Base-by-base conservation (phyloP, 2,888 invertebrate genomes). In the Coelogynopora nodosa region DNA sequence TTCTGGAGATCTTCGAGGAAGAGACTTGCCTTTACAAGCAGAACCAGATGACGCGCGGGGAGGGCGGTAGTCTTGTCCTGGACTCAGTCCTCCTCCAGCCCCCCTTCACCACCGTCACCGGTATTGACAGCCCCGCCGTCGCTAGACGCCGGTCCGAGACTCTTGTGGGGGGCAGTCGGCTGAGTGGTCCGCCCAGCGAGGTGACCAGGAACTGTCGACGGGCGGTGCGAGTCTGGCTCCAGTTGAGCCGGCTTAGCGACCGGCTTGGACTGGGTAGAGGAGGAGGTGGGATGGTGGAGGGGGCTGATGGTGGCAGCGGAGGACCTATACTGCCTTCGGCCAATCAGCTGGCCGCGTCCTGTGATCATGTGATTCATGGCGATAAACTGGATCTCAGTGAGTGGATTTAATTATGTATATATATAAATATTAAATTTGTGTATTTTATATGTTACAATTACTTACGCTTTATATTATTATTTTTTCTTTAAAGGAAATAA, bases 221-320 rank as follows among this genome's bases (percentile, higher is more conserved):
- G 5, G 74, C 74, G 2, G 74, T 74, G 10, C 74, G 74, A 5
- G 74, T 74, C 74, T 74, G 74, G 74, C 74, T 74, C 74, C 74
- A 74, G 23, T 26, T 74, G 2, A 23, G 18, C 74, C 18, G 23
- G 74, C 23, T 74, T 2, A 74, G 74, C 23, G 74, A 23, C 23
- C 74, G 74, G 5, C 27, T 74, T 10, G 74, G 74, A 13, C 23
- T 74, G 74, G 74, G 74, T 26, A 74, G 74, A 74, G 74, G 27
- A 5, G 23, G 18, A 2, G 10, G 18, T 26, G 74, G 23, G 5
- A 26, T n/a, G 18, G 74, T n/a, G 18, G 74, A 74, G 18, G 74
- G 23, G 18, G 74, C 18, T 26, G 10, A 23, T 74, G 2, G 5
- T 5, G 74, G 18, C 49, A n/a, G n/a, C n/a, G n/a, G n/a, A n/a